Percentiles rank a stretch among this genome's conserved stretches.
phyloP scores from a whole-genome alignment of 2,888 invertebrate species.

The Aromia moschata region DNA sequence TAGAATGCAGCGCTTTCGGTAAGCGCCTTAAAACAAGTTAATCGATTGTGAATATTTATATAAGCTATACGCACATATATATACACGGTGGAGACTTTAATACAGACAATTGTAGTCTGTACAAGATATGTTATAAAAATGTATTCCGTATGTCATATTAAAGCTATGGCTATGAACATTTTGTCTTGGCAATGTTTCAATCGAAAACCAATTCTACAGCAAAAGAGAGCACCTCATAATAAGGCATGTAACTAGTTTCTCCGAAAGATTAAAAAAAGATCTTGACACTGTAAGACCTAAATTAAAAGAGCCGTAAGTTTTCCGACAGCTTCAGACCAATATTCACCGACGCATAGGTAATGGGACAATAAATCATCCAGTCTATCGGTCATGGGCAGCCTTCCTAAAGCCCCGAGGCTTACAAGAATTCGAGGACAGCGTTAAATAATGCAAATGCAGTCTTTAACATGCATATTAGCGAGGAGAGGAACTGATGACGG shows the following conservation, averaged over 20 bases:
- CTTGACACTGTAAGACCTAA: background rate
- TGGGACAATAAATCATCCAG: conserved; percentile 44
- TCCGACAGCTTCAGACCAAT: conserved; percentile 28
- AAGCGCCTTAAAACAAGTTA: background rate
- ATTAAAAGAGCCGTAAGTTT: conserved; percentile 21
- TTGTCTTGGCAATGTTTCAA: too few species aligned
- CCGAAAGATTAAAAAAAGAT: conserved; percentile 6
- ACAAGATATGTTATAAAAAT: too few species aligned
- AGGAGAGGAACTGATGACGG: conserved; percentile 8
- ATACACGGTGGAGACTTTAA: too few species aligned
- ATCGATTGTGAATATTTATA: too few species aligned
- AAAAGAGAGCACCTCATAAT: too few species aligned
- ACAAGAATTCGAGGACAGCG: conserved; percentile 32
- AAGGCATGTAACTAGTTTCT: too few species aligned
- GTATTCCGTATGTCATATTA: too few species aligned
- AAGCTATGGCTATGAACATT: too few species aligned
- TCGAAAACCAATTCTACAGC: too few species aligned
- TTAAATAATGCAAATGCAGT: conserved; percentile 46
- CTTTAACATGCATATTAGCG: conserved; percentile 42
- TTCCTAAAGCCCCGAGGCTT: conserved; percentile 36
- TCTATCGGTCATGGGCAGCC: conserved; percentile 44
- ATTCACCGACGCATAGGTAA: conserved; percentile 42
- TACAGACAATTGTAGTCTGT: too few species aligned
- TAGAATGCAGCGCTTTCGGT: background rate
- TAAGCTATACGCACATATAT: too few species aligned